Percentiles rank a stretch among this genome's conserved stretches.
Conservation (phyloP, 2,113 vertebrate species). For the Triplophysa dalaica region DNA sequence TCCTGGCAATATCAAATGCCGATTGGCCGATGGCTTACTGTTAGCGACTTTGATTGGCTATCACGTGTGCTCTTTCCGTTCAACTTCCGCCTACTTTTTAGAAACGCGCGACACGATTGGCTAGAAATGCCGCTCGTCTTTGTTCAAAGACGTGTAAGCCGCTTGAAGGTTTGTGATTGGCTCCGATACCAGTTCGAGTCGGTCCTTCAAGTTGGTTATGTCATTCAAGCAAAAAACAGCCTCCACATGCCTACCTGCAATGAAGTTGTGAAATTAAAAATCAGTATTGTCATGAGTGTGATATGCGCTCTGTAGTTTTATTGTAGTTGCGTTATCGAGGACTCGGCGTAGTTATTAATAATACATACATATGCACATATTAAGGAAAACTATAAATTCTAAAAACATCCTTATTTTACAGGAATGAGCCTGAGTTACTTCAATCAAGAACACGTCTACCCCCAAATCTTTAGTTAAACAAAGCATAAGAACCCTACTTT, state of each 20-base stretch:
- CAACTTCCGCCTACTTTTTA: constrained; percentile 53
- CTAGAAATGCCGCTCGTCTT: constrained; percentile 4
- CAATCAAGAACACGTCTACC: not conserved
- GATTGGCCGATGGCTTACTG: constrained; percentile 46
- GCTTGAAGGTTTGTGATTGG: constrained; percentile 36
- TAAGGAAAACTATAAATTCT: too few species aligned
- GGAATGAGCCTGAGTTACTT: not conserved
- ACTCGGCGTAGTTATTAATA: not conserved
- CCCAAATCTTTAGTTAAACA: too few species aligned
- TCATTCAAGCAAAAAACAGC: constrained; percentile 33
- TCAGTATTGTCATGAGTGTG: not conserved
- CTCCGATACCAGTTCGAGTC: not conserved
- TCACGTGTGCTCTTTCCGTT: constrained; percentile 25
- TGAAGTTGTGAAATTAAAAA: constrained; percentile 5
- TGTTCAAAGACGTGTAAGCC: constrained; percentile 32
- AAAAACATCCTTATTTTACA: too few species aligned
- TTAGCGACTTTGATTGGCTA: constrained; percentile 56
- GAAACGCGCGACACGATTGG: constrained; percentile 36
- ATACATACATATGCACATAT: too few species aligned
- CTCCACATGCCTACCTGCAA: constrained; percentile 11
- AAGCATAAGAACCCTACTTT: too few species aligned
- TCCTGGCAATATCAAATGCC: constrained; percentile 59
- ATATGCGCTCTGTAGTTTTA: not conserved
- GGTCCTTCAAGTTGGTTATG: constrained; percentile 28
- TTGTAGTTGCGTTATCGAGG: not conserved